Conservation (phyloP, 2,888 invertebrate species). For the Nymphalis polychloros region DNA sequence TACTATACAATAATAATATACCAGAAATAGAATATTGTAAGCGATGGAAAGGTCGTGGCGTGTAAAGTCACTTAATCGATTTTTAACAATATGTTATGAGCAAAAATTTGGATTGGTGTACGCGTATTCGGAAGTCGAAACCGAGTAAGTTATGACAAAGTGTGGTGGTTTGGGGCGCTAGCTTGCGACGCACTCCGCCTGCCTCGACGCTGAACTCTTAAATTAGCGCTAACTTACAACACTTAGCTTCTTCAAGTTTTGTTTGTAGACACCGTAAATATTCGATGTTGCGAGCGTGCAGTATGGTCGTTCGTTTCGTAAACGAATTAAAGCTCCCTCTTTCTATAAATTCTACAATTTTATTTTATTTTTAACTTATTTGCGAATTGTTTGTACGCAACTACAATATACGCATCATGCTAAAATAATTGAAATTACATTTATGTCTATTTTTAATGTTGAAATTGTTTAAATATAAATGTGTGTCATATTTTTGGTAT, state of each 20-base stretch:
- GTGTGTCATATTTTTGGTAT: too few relatives aligned
- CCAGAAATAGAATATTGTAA: background rate
- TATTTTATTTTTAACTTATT: background rate
- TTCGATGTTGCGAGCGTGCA: conserved; percentile 66
- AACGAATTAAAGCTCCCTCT: conserved; percentile 58
- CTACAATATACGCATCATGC: background rate
- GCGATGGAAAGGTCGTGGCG: background rate
- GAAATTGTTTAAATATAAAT: too few relatives aligned
- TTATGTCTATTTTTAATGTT: too few relatives aligned
- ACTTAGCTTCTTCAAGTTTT: conserved; percentile 78
- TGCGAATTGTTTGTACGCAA: background rate
- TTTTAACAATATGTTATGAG: background rate
- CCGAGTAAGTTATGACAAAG: conserved; percentile 74
- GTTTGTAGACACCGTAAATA: conserved; percentile 77
- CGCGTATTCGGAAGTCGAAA: conserved; percentile 47
- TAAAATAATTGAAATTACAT: too few relatives aligned
- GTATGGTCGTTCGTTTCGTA: conserved; percentile 54
- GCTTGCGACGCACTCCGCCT: conserved; percentile 48
- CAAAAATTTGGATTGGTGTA: conserved; percentile 19
- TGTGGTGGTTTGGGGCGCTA: conserved; percentile 59
- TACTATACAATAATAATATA: too few relatives aligned
- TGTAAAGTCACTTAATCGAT: background rate
- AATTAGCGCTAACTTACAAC: conserved; percentile 78
- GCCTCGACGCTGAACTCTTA: conserved; percentile 70
- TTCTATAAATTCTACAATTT: conserved; percentile 28